Evolutionary conservation across 2,888 invertebrate genomes (phyloP).

Genomic region (Diploptera punctata): DNA sequence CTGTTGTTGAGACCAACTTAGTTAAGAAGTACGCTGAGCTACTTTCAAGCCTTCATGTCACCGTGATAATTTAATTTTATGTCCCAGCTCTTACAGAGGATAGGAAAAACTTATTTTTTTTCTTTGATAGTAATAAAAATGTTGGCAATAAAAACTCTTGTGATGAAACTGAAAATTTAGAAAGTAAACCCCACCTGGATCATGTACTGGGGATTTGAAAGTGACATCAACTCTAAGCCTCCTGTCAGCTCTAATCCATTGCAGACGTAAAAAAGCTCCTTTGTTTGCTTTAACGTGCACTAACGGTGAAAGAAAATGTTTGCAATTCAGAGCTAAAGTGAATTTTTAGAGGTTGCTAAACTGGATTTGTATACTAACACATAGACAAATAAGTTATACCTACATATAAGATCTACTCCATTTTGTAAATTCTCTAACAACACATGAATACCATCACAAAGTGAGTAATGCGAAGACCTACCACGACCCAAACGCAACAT

Average conservation of each 20-base stretch:
- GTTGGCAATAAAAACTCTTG: not conserved
- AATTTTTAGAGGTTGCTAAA: no score
- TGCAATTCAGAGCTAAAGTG: no score
- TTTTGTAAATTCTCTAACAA: no score
- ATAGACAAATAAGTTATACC: no score
- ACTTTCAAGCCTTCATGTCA: not conserved
- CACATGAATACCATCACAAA: no score
- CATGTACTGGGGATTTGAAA: not conserved
- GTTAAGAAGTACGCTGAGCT: not conserved
- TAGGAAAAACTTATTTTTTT: not conserved
- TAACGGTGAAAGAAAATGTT: no score
- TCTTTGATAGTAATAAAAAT: constrained; percentile 1
- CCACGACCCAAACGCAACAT: no score
- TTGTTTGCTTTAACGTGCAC: not conserved
- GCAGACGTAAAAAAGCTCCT: not conserved
- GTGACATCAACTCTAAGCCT: not conserved
- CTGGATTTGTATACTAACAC: no score
- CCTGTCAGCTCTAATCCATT: not conserved
- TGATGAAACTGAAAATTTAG: not conserved
- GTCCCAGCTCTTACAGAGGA: not conserved
- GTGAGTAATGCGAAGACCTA: no score
- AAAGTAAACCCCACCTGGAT: not conserved
- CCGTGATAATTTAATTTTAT: not conserved
- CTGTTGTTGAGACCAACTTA: constrained; percentile 2
- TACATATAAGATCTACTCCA: no score